These are phyloP conservation scores for Bufo bufo DNA, from an alignment of 2,113 vertebrate genomes.

Conservation along the genomic window DNA sequence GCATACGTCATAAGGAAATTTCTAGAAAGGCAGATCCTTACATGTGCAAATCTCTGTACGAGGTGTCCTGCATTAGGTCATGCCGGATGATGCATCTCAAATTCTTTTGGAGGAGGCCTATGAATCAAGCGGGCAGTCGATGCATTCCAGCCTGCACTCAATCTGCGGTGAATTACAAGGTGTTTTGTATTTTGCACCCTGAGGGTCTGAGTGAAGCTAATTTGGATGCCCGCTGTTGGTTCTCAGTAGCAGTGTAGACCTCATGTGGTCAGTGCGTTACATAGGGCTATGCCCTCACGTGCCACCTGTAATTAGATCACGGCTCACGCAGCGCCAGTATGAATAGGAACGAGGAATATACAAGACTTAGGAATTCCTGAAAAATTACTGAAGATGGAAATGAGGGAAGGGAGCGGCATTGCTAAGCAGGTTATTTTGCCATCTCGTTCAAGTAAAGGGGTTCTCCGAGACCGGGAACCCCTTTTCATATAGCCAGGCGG, in stretches of 20 bases:
- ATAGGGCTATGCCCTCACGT: neutral
- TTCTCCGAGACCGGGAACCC: too few species aligned
- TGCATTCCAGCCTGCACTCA: neutral
- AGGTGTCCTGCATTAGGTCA: too few species aligned
- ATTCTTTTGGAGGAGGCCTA: neutral
- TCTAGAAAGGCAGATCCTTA: neutral
- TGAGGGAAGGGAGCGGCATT: too few species aligned
- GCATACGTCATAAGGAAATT: too few species aligned
- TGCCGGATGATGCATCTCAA: neutral
- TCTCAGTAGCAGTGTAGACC: neutral
- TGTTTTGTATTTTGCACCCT: slow-evolving; percentile 19
- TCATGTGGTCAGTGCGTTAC: neutral
- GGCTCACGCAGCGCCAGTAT: neutral
- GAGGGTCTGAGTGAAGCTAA: slow-evolving; percentile 2
- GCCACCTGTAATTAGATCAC: slow-evolving; percentile 37
- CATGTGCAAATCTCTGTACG: too few species aligned
- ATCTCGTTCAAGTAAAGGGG: too few species aligned
- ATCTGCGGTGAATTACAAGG: neutral
- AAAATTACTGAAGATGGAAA: too few species aligned
- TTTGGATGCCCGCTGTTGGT: neutral
- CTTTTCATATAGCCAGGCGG: too few species aligned
- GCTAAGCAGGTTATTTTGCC: too few species aligned
- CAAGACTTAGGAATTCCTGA: too few species aligned
- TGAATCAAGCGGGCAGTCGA: neutral
- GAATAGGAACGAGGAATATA: slow-evolving; percentile 25